Conservation (phyloP, 1,140 invertebrate species). For the Subanguina moxae region DNA sequence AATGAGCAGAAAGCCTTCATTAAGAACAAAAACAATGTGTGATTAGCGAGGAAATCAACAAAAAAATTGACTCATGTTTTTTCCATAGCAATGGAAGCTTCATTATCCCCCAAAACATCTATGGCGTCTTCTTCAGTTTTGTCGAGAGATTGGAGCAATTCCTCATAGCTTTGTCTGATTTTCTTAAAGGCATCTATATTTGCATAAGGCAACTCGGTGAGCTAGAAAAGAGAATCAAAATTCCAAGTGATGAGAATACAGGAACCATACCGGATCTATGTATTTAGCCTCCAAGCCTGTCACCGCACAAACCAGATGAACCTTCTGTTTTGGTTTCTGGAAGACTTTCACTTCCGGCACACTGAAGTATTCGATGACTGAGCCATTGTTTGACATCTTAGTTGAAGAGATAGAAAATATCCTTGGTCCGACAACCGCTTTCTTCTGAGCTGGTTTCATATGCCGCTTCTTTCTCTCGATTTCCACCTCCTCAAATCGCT, state of each 20-base stretch:
- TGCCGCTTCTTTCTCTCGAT: conserved; percentile 41
- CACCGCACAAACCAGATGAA: conserved; percentile 31
- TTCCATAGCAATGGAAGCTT: neutral
- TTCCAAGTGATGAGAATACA: too few species aligned
- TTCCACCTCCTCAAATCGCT: conserved; percentile 43
- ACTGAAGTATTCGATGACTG: neutral
- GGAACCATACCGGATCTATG: conserved; percentile 22
- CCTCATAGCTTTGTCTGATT: conserved; percentile 18
- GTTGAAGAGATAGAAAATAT: neutral
- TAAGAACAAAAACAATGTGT: neutral
- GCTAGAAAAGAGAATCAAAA: too few species aligned
- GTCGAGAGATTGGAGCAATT: conserved; percentile 9
- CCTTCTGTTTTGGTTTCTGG: conserved; percentile 8
- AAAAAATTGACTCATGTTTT: neutral
- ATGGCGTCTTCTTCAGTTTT: neutral
- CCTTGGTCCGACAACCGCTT: neutral
- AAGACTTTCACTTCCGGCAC: conserved; percentile 17
- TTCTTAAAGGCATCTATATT: conserved; percentile 27
- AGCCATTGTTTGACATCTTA: neutral
- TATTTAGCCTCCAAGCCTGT: conserved; percentile 29
- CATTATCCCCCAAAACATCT: neutral
- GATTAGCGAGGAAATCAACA: neutral
- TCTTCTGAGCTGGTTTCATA: conserved; percentile 14
- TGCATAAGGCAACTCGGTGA: conserved; percentile 36
- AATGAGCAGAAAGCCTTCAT: too few species aligned